Conservation (phyloP, 2,797 vertebrate genomes). For the Artibeus jamaicensis region DNA sequence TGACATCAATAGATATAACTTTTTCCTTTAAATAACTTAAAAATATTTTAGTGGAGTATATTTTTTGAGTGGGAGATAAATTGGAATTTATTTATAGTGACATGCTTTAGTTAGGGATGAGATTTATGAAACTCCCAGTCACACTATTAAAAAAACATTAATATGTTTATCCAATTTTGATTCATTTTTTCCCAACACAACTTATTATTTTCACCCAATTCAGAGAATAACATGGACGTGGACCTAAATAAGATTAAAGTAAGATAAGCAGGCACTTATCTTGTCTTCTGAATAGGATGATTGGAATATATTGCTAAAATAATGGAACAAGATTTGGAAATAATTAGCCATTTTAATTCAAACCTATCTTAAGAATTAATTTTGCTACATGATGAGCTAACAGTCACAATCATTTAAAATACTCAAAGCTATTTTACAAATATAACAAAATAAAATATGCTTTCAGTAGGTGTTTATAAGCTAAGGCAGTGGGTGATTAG, state of each 20-base stretch:
- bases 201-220: slow-evolving; percentile 38
- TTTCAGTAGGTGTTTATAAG: slow-evolving; percentile 41
- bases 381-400: slow-evolving; percentile 31
- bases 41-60: slow-evolving; percentile 48
- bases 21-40: slow-evolving; percentile 53
- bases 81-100: slow-evolving; percentile 48
- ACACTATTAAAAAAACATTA: slow-evolving; percentile 55
- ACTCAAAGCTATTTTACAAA: slow-evolving; percentile 11
- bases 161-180: slow-evolving; percentile 38
- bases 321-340: slow-evolving; percentile 29
- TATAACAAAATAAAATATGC: slow-evolving; percentile 28
- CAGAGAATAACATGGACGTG: slow-evolving; percentile 32
- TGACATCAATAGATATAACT: slow-evolving; percentile 10
- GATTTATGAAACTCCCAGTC: slow-evolving; percentile 36
- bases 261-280: slow-evolving; percentile 14
- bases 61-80: slow-evolving; percentile 25
- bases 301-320: slow-evolving; percentile 28
- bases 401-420: slow-evolving; percentile 28
- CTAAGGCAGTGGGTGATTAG: slow-evolving; percentile 6
- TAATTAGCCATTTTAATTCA: slow-evolving; percentile 39
- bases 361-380: slow-evolving; percentile 41
- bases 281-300: slow-evolving; percentile 34
- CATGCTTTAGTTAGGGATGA: slow-evolving; percentile 32
- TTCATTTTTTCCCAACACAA: neutral
- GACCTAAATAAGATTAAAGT: slow-evolving; percentile 23